Percentiles rank a stretch among this genome's conserved stretches.
These are phyloP conservation scores for Onthophagus taurus DNA, from an alignment of 1,140 invertebrate species.

Conservation along the genomic window DNA sequence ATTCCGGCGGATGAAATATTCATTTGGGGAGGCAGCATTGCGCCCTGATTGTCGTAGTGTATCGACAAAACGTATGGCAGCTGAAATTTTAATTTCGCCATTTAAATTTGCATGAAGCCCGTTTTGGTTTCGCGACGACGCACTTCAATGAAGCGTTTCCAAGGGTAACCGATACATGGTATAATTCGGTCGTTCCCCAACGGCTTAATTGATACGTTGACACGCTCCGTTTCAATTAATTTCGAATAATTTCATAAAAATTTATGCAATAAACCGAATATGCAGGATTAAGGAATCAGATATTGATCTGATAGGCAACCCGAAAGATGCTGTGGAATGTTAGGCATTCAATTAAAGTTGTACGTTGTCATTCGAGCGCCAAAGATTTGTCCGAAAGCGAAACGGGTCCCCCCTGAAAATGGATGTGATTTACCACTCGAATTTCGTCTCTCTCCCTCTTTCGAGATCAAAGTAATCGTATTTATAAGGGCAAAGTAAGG, in stretches of 20 bases:
- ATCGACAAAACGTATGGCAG: conserved; percentile 67
- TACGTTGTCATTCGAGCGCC: conserved; percentile 1
- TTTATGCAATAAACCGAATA: background rate
- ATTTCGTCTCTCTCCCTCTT: no score
- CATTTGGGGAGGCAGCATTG: conserved; percentile 63
- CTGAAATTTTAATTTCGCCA: conserved; percentile 38
- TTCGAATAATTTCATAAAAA: no score
- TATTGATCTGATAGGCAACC: no score
- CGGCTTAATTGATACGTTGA: no score
- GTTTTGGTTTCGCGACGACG: background rate
- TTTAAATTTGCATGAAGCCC: background rate
- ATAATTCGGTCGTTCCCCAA: no score
- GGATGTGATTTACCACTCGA: no score
- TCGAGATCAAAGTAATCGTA: no score
- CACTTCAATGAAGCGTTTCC: no score
- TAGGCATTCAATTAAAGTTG: conserved; percentile 7
- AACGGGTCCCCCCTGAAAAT: no score
- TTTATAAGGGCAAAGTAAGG: no score
- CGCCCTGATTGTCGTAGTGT: conserved; percentile 63
- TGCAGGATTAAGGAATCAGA: background rate
- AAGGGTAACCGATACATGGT: no score
- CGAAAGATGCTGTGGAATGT: background rate
- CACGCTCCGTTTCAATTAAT: no score
- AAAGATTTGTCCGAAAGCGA: background rate
- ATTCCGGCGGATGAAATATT: conserved; percentile 69